Conservation (phyloP, 2,797 vertebrate species). For the Oreonectes daqikongensis region DNA sequence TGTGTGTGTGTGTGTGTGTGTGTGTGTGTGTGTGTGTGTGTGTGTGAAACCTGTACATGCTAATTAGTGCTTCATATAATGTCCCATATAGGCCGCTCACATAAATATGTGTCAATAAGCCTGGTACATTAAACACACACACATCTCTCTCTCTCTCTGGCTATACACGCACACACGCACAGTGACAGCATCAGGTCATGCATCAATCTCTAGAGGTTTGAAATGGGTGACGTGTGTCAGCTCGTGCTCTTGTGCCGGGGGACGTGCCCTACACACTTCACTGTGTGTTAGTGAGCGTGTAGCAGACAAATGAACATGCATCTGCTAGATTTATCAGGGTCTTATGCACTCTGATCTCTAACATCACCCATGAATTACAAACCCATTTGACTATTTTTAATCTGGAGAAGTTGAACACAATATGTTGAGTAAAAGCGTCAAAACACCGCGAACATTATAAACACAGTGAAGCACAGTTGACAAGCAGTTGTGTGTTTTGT, state of each 20-base stretch:
- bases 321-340: conserved; percentile 61
- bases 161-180: conserved; percentile 48
- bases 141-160: not conserved
- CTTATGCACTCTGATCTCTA: no score
- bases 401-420: no score
- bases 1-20: not conserved
- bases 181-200: not conserved
- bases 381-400: no score
- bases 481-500: not conserved
- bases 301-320: conserved; percentile 49
- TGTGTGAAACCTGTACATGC: no score
- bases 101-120: no score
- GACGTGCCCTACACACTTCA: conserved; percentile 36
- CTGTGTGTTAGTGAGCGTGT: not conserved
- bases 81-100: no score
- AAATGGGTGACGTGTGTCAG: conserved; percentile 5
- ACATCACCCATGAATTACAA: no score
- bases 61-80: not conserved
- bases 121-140: no score
- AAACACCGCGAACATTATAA: no score
- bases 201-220: conserved; percentile 12
- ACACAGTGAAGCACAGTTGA: no score
- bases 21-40: not conserved
- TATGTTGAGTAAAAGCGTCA: no score
- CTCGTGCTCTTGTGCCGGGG: not conserved